These are phyloP conservation scores for Argynnis bischoffii DNA, from an alignment of 2,888 invertebrate genomes.

Conservation along the genomic window DNA sequence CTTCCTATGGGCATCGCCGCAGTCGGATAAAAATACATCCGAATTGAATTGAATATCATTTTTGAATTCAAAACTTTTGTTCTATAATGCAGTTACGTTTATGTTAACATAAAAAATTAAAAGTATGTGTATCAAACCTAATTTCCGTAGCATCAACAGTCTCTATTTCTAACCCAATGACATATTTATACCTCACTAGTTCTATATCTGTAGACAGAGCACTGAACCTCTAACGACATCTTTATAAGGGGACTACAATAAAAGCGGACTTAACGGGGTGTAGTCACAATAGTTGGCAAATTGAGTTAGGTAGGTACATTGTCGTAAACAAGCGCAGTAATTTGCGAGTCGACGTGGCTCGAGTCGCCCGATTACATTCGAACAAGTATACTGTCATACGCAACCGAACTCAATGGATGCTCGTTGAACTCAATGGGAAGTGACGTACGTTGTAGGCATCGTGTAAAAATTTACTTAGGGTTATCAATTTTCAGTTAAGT, in stretches of 20 bases:
- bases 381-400: conserved; percentile 56
- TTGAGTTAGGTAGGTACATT: conserved; percentile 56
- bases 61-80: too few species aligned
- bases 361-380: conserved; percentile 57
- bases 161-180: too few species aligned
- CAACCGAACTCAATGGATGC: conserved; percentile 51
- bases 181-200: background rate
- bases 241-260: conserved; percentile 37
- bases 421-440: conserved; percentile 51
- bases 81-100: too few species aligned
- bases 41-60: too few species aligned
- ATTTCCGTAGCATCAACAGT: too few species aligned
- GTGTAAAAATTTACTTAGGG: conserved; percentile 16
- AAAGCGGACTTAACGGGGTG: conserved; percentile 49
- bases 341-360: conserved; percentile 58
- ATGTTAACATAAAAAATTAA: too few species aligned
- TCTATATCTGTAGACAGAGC: background rate
- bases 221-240: conserved; percentile 34
- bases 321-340: conserved; percentile 60
- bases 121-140: too few species aligned
- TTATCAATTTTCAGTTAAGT: conserved; percentile 1
- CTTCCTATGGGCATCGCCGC: too few species aligned
- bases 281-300: conserved; percentile 51
- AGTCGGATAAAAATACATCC: too few species aligned
- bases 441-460: conserved; percentile 44